Base-by-base conservation (phyloP, 1,140 invertebrate genomes). In the Uloborus diversus region DNA sequence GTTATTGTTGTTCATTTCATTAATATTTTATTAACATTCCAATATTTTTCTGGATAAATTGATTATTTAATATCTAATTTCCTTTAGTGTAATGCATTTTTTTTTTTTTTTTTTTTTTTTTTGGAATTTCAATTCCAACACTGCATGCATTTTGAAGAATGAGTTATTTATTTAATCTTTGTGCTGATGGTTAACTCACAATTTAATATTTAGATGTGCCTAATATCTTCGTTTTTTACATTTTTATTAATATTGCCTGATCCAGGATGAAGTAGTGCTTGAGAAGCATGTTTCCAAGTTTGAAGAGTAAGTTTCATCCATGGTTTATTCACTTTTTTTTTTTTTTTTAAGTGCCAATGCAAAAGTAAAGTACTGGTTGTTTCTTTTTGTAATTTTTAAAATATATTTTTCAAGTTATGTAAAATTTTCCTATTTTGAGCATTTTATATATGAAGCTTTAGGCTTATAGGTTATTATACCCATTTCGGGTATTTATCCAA, bases 261-360 rank as follows among this genome's bases (percentile, higher is more conserved):
- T 56, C n/a, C 37, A 81, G 62, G 68, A 73, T 81, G 79, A 81
- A 61, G 51, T 57, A 57, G 79, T 57, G 49, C 69, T 81, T 70
- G 79, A 81, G 47, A 73, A 70, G 61, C 66, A 81, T 49, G 64
- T 75, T 65, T 49, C 69, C 28, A 81, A 81, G 25, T 51, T 81
- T 47, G 79, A 73, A 32, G 47, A 79, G 76, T 79, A 79, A 79
- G 76, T 79, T 53, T 32, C 32, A 30, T 20, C 17, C 56, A 69
- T 32, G 5, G 42, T 28, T 61, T 27, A 4, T 23, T 32, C 1
- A 11, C 5, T 28, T 13, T 28, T 61, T 30, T 28, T 30, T 35
- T 61, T 14, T 28, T 7, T 61, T 20, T 61, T 25, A 28, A n/a
- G n/a, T n/a, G n/a, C n/a, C n/a, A n/a, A n/a, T n/a, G n/a, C n/a